These are phyloP conservation scores for Mycogona germanica DNA, from an alignment of 2,888 invertebrate genomes.

Conservation along the genomic window DNA sequence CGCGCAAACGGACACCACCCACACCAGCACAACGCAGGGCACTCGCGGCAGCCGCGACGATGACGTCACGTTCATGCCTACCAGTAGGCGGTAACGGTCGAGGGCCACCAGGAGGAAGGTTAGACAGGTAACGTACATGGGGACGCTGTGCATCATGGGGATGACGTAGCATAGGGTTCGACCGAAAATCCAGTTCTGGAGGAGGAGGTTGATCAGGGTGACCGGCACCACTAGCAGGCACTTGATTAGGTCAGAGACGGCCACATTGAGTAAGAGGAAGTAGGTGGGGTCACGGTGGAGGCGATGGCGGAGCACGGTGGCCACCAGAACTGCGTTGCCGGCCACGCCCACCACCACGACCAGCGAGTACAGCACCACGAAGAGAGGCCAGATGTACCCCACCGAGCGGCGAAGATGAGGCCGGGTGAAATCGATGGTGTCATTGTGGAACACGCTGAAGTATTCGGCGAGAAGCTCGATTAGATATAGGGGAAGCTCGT, in stretches of 20 bases:
- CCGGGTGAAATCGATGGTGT: constrained; percentile 42
- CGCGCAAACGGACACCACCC: constrained; percentile 55
- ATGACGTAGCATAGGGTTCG: constrained; percentile 55
- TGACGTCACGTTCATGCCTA: constrained; percentile 45
- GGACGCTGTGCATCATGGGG: constrained; percentile 62
- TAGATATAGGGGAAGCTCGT: constrained; percentile 30
- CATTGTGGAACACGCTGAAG: constrained; percentile 34
- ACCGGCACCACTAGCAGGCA: constrained; percentile 52
- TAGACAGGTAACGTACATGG: constrained; percentile 54
- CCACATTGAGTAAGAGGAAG: constrained; percentile 52
- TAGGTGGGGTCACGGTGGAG: constrained; percentile 50
- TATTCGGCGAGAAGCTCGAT: constrained; percentile 32
- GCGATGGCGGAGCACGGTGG: constrained; percentile 35
- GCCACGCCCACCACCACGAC: constrained; percentile 44
- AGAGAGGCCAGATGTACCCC: constrained; percentile 41
- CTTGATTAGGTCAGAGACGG: constrained; percentile 51
- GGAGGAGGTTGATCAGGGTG: constrained; percentile 50
- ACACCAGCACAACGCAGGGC: constrained; percentile 52
- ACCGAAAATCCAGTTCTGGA: constrained; percentile 61
- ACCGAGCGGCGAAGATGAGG: constrained; percentile 46
- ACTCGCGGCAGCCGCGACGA: constrained; percentile 51
- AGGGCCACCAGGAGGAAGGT: constrained; percentile 53
- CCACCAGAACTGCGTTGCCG: constrained; percentile 46
- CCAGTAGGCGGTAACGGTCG: constrained; percentile 51
- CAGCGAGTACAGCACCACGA: constrained; percentile 48